phyloP scores from a whole-genome alignment of 2,113 vertebrate species.

The Oxyura jamaicensis region DNA sequence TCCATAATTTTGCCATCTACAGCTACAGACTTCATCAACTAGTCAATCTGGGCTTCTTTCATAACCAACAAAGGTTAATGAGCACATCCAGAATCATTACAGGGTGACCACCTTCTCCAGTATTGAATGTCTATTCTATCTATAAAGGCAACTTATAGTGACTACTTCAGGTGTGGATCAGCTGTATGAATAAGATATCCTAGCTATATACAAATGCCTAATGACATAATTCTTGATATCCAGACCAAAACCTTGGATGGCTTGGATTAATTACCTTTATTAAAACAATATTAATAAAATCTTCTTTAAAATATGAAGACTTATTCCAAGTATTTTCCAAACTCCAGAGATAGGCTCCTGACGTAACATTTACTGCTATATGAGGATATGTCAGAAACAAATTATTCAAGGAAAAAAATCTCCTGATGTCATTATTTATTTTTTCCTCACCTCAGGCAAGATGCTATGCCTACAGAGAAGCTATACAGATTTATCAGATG shows the following conservation, averaged over 20 bases:
- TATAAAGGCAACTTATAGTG: neutral
- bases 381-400: neutral
- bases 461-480: neutral
- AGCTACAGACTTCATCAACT: neutral
- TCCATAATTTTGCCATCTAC: neutral
- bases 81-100: neutral
- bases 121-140: neutral
- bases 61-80: accelerated
- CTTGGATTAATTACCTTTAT: neutral
- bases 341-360: neutral
- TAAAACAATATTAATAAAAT: neutral
- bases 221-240: neutral
- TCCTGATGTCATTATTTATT: neutral
- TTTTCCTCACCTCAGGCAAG: neutral
- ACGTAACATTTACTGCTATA: neutral
- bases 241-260: neutral
- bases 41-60: neutral
- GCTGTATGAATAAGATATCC: neutral
- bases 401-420: neutral
- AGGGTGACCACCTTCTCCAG: neutral
- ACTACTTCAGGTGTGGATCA: neutral
- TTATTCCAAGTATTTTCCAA: neutral
- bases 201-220: neutral
- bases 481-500: neutral
- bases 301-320: neutral